A percentile compares a stretch with the other conserved stretches of the same genome.
Evolutionary conservation across 2,797 vertebrate species (phyloP).

Genomic region (Columba guinea): DNA sequence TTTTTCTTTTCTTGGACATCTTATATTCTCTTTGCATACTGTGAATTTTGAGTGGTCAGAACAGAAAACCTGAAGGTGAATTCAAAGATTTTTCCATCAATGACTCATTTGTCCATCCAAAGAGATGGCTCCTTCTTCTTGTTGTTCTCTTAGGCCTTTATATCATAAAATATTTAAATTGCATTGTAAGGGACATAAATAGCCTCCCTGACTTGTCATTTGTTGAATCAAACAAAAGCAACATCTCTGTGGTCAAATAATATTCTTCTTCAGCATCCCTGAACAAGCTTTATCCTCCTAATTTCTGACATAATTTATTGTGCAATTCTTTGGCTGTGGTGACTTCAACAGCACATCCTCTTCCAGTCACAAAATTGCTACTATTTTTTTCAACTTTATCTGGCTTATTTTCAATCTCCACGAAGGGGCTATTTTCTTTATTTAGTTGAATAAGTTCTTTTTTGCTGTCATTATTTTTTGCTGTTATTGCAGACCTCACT

Average conservation of each 20-base stretch:
- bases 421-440: not conserved
- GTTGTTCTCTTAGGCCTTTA: not conserved
- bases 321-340: not conserved
- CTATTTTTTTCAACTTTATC: not conserved
- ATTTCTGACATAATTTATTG: not conserved
- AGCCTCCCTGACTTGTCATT: not conserved
- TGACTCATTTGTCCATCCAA: not conserved
- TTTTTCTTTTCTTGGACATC: not conserved
- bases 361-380: not conserved
- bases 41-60: not conserved
- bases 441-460: not conserved
- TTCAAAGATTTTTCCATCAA: not conserved
- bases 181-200: not conserved
- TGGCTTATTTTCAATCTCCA: not conserved
- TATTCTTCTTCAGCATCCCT: not conserved
- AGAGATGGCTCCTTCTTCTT: not conserved
- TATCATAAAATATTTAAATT: not conserved
- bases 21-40: not conserved
- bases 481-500: not conserved
- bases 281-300: not conserved
- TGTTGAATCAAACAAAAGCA: not conserved
- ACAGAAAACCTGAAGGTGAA: not conserved
- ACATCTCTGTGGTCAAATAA: not conserved
- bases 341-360: not conserved
- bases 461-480: not conserved